Base-by-base conservation (phyloP, 92 coral and sea anemone genomes). In the Plumapathes pennacea region DNA sequence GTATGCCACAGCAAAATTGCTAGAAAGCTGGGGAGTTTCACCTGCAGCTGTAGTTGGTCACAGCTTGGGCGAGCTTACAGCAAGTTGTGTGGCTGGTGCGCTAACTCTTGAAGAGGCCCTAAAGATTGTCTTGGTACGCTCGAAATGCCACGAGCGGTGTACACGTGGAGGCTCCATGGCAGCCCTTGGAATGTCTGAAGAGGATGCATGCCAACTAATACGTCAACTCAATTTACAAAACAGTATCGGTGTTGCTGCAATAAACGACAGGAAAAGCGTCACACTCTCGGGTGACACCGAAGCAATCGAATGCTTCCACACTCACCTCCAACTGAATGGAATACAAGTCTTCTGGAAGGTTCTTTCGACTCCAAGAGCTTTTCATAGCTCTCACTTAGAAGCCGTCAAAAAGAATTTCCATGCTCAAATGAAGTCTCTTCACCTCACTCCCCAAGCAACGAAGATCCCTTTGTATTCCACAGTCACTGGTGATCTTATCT, bases 1-100 rank as follows among this genome's bases (percentile, higher is more conserved):
- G 39, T 85, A 76, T 55, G 84, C 89, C 25, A 76, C 84, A 17
- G 85, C 77, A 8, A 62, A 62, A 41, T 62, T 89, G 10, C 92
- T 89, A n/a, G 74, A 74, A 17, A 75, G 86, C 17, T 89, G 97
- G 97, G 97, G 94, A 11, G 58, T 89, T 20, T 34, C 60, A 3
- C 97, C 97, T 7, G 31, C 83, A 13, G 97, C 89, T 28, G 94
- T 89, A 8, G 60, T 89, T 24, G 97, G 97, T 5, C 97, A 89
- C 38, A 89, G 97, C 54, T 60, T 89, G 23, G 97, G 97, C 14
- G 97, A 89, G 47, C 56, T 76, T 17, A 81, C 92, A 32, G 92
- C 92, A 2, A 75, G 86, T 38, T 83, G 89, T 32, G 75, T 67
- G 4, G 73, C 84, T 3, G 79, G 86, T 9, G 97, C 84, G 24